Percentiles rank a stretch among this genome's conserved stretches.
Evolutionary conservation across 2,113 vertebrate species (phyloP).

Genomic region (Nothoprocta pentlandii): DNA sequence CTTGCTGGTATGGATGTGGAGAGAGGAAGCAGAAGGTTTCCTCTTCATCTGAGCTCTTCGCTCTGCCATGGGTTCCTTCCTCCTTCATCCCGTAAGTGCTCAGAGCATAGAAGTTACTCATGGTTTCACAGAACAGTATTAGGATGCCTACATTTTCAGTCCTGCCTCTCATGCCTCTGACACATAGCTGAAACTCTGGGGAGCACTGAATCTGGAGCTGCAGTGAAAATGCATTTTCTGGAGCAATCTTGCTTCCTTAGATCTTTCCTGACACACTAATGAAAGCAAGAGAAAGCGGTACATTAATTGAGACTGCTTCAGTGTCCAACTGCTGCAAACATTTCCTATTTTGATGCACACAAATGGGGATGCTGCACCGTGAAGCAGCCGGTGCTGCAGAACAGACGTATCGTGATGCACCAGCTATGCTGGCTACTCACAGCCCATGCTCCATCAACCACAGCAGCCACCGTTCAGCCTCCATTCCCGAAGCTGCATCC

Average conservation of each 20-base stretch:
- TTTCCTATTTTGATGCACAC: not conserved
- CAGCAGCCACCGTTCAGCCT: not conserved
- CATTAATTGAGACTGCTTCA: not conserved
- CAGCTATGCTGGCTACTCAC: accelerated
- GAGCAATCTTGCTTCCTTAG: not conserved
- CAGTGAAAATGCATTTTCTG: not conserved
- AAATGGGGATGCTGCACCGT: not conserved
- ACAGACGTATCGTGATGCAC: accelerated
- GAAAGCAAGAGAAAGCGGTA: not conserved
- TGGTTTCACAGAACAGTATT: not conserved
- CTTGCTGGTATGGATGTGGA: not conserved
- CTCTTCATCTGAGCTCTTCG: not conserved
- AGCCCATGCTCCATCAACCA: not conserved
- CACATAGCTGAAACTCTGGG: not conserved
- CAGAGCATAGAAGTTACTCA: not conserved
- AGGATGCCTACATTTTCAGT: not conserved
- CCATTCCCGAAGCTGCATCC: not conserved
- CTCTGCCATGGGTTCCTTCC: not conserved
- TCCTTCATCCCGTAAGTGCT: not conserved
- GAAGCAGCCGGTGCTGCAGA: not conserved
- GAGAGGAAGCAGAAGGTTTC: not conserved
- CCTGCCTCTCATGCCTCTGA: not conserved
- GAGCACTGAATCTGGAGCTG: not conserved
- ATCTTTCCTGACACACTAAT: not conserved
- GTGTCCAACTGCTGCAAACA: not conserved